Evolutionary conservation across 2,113 vertebrate genomes (phyloP), one percentile per base, ranked within the genome.

Genomic region (Actenoides hombroni): DNA sequence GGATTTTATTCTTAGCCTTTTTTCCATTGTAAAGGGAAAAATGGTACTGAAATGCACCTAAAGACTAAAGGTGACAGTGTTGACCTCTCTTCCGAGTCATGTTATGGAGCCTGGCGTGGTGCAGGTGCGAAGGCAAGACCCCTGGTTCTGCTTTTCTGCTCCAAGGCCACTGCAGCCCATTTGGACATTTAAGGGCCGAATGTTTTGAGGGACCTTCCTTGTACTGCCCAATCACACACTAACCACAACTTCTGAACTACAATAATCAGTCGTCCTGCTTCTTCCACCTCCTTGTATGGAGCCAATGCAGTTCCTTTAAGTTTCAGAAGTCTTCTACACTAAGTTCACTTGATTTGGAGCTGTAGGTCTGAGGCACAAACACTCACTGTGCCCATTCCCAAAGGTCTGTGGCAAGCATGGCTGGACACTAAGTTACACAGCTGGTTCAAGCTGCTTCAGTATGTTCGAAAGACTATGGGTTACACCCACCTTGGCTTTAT

Each of bases 71-170:
- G 56, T 14, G 29, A 16, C 40, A 35, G 42, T 0, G 8, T 20
- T 74, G 67, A 31, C 26, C 37, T 59, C 8, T 31, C 26, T 44
- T 61, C 59, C 5, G n/a, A 40, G 26, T 10, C 12, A 13, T 1
- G 0, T 54, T 56, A 37, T 1, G 4, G 42, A 77, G 56, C n/a
- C 11, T 9, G 20, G 31, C 20, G 21, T 2, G 3, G 15, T 28
- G 26, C 14, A 40, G 35, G 6, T 3, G 5, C 44, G 24, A n/a
- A 71, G 33, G 35, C 25, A 61, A 48, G 25, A 42, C 44, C 20
- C 7, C 20, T 11, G 5, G 7, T 39, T 33, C 35, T 8, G 0
- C 35, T 28, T 49, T 31, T 1, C 0, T 25, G 33, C 15, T 46
- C 15, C 39, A 61, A 20, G 25, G 23, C 16, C 40, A 40, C 39